Evolutionary conservation across 2,797 vertebrate genomes (phyloP).

Genomic region (Garrulus glandarius): DNA sequence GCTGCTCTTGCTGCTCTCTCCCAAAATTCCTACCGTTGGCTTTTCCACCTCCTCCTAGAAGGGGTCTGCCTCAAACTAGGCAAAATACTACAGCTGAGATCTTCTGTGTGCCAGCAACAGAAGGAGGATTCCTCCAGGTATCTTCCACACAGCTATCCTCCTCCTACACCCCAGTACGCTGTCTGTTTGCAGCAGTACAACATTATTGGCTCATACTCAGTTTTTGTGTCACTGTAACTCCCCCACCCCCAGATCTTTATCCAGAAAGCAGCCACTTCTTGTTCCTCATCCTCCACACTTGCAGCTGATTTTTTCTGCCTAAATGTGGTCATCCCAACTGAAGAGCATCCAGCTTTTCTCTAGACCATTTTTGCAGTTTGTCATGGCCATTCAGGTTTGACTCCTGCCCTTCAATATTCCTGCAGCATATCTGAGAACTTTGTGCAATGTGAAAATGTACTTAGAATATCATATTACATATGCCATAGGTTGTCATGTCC

Average conservation of each 20-base stretch:
- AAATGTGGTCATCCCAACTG: not conserved
- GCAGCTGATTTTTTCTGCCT: not conserved
- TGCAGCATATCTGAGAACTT: not conserved
- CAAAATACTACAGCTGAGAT: not conserved
- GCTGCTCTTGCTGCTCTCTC: not conserved
- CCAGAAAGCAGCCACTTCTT: not conserved
- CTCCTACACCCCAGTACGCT: not conserved
- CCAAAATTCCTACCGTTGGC: not conserved
- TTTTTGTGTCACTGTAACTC: not conserved
- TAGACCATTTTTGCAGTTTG: not conserved
- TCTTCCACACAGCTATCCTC: not conserved
- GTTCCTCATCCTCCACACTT: not conserved
- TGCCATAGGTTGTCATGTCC: not conserved
- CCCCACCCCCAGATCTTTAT: not conserved
- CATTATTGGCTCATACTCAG: not conserved
- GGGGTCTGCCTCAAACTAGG: not conserved
- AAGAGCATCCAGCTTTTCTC: not conserved
- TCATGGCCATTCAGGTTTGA: not conserved
- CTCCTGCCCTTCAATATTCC: not conserved
- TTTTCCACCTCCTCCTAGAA: not conserved
- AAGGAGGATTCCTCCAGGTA: conserved; percentile 40
- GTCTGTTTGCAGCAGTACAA: not conserved
- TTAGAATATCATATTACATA: not conserved
- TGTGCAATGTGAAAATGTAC: not conserved
- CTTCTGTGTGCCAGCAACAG: conserved; percentile 6